Evolutionary conservation across 92 coral and sea anemone genomes (phyloP).

Genomic region (Epizoanthus scotinus): DNA sequence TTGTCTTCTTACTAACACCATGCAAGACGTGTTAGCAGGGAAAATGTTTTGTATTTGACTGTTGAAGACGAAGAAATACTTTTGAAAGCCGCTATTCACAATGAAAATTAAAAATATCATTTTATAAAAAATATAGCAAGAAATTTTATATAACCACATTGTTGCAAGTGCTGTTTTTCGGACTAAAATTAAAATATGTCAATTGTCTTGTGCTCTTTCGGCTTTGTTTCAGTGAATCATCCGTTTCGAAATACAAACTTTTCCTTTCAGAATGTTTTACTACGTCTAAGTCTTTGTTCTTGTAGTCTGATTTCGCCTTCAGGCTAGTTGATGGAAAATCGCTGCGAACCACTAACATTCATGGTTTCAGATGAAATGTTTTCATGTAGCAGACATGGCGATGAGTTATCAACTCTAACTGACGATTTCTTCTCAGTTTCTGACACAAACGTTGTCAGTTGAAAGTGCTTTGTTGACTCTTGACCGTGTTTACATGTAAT

Average conservation of each 20-base stretch:
- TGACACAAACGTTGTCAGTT: neutral
- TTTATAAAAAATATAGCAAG: neutral
- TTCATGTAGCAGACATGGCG: no score
- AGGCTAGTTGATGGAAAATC: neutral
- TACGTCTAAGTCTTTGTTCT: neutral
- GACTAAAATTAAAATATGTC: neutral
- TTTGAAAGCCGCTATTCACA: conserved; percentile 22
- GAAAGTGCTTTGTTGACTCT: neutral
- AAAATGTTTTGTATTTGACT: neutral
- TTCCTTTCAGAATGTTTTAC: neutral
- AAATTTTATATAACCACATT: neutral
- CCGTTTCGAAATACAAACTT: neutral
- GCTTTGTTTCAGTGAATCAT: neutral
- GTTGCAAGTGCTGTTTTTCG: neutral
- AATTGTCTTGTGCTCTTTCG: neutral
- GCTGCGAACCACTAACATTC: neutral
- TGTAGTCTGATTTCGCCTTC: neutral
- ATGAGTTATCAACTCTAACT: no score
- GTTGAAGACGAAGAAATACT: neutral
- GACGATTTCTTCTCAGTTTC: neutral
- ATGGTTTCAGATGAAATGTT: neutral
- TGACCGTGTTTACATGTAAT: neutral
- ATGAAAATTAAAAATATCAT: neutral
- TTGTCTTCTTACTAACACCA: neutral
- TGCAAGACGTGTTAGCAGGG: neutral